Evolutionary conservation across 2,113 vertebrate genomes (phyloP).

Genomic region (Myxocyprinus asiaticus): DNA sequence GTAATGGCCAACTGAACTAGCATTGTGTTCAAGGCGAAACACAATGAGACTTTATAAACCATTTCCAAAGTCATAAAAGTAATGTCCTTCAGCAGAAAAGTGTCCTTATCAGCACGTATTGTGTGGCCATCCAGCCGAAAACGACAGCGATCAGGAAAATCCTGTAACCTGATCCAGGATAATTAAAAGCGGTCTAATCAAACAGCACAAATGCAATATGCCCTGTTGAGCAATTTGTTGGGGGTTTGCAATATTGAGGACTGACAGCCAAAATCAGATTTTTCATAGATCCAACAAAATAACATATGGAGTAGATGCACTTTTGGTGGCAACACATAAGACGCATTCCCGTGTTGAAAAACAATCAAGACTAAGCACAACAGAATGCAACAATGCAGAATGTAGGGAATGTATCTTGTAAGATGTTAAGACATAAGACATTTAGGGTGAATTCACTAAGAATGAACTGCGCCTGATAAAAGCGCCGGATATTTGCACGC

Average conservation of each 20-base stretch:
- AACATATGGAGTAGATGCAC: neutral
- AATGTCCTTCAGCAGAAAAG: slow-evolving; percentile 13
- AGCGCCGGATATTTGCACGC: too few species aligned
- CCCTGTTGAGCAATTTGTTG: neutral
- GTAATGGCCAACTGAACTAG: slow-evolving; percentile 30
- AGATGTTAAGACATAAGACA: too few species aligned
- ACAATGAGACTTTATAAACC: slow-evolving; percentile 25
- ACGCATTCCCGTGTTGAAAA: too few species aligned
- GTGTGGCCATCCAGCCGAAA: neutral
- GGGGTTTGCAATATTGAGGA: neutral
- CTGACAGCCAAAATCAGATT: neutral
- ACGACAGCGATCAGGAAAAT: neutral
- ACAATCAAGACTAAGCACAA: too few species aligned
- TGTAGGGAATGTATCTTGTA: too few species aligned
- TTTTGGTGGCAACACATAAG: too few species aligned
- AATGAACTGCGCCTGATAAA: too few species aligned
- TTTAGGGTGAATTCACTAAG: too few species aligned
- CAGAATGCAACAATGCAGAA: too few species aligned
- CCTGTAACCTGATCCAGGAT: neutral
- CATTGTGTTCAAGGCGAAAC: neutral
- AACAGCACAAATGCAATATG: neutral
- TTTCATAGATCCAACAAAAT: neutral
- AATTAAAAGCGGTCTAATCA: slow-evolving; percentile 1
- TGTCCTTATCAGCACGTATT: neutral
- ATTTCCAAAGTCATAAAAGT: neutral